Percentiles rank a stretch among this genome's conserved stretches.
Conservation (phyloP, 2,797 vertebrate species). For the Channallabes apus region DNA sequence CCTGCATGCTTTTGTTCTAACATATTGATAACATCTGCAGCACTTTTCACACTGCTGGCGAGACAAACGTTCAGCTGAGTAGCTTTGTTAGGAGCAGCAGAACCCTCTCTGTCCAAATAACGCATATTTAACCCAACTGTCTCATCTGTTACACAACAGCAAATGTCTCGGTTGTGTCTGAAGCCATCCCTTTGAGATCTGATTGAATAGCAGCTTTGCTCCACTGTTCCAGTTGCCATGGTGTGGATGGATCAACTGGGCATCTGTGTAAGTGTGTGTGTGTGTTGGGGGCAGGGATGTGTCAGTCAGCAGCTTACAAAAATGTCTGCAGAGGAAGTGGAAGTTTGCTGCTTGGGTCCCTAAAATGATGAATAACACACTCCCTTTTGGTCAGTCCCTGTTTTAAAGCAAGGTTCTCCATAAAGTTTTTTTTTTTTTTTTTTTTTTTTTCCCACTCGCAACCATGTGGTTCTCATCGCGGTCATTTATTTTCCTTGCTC, state of each 20-base stretch:
- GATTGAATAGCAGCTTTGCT: slow-evolving; percentile 25
- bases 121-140: slow-evolving; percentile 12
- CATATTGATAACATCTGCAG: slow-evolving; percentile 19
- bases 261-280: slow-evolving; percentile 33
- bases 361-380: slow-evolving; percentile 22
- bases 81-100: not conserved
- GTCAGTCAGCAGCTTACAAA: slow-evolving; percentile 36
- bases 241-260: slow-evolving; percentile 42
- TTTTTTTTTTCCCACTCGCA: slow-evolving; percentile 28
- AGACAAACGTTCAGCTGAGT: slow-evolving; percentile 17
- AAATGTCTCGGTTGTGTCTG: slow-evolving; percentile 28
- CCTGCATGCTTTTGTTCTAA: slow-evolving; percentile 30
- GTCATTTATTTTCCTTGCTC: slow-evolving; percentile 65
- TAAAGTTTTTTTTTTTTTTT: not conserved
- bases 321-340: slow-evolving; percentile 37
- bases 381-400: slow-evolving; percentile 10
- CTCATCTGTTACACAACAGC: slow-evolving; percentile 30
- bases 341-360: slow-evolving; percentile 34
- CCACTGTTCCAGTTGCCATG: slow-evolving; percentile 42
- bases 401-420: slow-evolving; percentile 37
- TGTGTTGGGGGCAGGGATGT: slow-evolving; percentile 52
- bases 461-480: slow-evolving; percentile 78
- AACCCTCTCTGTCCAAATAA: slow-evolving; percentile 15
- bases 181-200: slow-evolving; percentile 29
- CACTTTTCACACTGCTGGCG: slow-evolving; percentile 20